These are phyloP conservation scores for Ceratotherium simum DNA, from an alignment of 2,113 vertebrate genomes.

Conservation along the genomic window DNA sequence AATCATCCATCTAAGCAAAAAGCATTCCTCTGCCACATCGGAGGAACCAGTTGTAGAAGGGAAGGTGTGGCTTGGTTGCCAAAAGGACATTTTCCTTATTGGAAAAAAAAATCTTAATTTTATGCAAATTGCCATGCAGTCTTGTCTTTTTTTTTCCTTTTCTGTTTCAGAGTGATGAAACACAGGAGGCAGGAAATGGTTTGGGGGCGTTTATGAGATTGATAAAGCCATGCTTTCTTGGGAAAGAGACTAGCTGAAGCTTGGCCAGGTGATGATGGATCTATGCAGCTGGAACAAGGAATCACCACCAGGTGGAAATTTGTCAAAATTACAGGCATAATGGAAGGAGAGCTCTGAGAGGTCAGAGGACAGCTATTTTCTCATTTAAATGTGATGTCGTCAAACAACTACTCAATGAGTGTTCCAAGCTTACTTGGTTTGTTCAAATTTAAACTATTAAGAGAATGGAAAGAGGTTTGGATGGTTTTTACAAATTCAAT, in stretches of 20 bases:
- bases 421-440: constrained; percentile 23
- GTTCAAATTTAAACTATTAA: constrained; percentile 38
- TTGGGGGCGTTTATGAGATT: background rate
- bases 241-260: background rate
- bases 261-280: constrained; percentile 4
- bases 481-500: constrained; percentile 7
- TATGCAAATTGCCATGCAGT: background rate
- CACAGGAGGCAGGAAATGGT: background rate
- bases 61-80: background rate
- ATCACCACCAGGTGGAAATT: constrained; percentile 19
- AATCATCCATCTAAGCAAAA: constrained; percentile 45
- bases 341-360: background rate
- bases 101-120: background rate
- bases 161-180: background rate
- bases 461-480: background rate
- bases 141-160: background rate
- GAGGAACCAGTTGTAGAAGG: background rate
- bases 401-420: constrained; percentile 26
- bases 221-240: constrained; percentile 16
- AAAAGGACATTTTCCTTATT: constrained; percentile 40
- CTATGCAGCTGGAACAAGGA: background rate
- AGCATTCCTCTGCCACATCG: constrained; percentile 27
- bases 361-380: background rate
- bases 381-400: background rate
- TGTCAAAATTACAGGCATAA: constrained; percentile 41